A percentile compares a stretch with the other conserved stretches of the same genome.
These are phyloP conservation scores for Neostethus bicornis DNA, from an alignment of 2,797 vertebrate genomes.

Conservation along the genomic window DNA sequence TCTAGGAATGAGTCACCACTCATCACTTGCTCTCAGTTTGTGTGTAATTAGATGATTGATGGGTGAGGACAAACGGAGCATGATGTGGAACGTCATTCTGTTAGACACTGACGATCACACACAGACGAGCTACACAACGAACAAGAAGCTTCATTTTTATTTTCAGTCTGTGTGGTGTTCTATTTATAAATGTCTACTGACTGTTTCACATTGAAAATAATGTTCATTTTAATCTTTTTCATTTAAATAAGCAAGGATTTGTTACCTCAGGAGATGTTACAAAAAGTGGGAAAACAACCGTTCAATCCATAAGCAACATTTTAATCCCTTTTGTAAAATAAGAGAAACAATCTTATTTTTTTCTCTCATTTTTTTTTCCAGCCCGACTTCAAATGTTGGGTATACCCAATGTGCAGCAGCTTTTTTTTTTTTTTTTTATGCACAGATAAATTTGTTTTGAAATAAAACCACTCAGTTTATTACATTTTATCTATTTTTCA, in stretches of 20 bases:
- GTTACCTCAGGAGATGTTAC: background rate
- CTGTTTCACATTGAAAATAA: background rate
- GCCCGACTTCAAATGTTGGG: too few relatives aligned
- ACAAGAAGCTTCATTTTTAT: constrained; percentile 12
- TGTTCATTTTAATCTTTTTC: background rate
- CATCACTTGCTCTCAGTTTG: constrained; percentile 19
- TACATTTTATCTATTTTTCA: too few relatives aligned
- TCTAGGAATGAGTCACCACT: constrained; percentile 38
- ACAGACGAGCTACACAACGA: constrained; percentile 28
- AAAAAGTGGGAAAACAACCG: background rate
- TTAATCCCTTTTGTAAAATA: too few relatives aligned
- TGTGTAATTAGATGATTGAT: constrained; percentile 51
- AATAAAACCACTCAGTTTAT: too few relatives aligned
- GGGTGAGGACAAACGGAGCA: constrained; percentile 41
- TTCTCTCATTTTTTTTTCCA: too few relatives aligned
- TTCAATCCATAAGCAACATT: too few relatives aligned
- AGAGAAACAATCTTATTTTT: too few relatives aligned
- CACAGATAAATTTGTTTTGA: too few relatives aligned
- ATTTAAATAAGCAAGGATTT: background rate
- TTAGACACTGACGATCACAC: constrained; percentile 35
- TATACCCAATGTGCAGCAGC: too few relatives aligned
- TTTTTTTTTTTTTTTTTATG: too few relatives aligned
- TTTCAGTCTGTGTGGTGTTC: constrained; percentile 21
- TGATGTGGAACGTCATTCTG: constrained; percentile 19
- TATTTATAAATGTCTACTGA: constrained; percentile 28